Conservation (phyloP, 2,797 vertebrate genomes). For the Acropternis orthonyx region DNA sequence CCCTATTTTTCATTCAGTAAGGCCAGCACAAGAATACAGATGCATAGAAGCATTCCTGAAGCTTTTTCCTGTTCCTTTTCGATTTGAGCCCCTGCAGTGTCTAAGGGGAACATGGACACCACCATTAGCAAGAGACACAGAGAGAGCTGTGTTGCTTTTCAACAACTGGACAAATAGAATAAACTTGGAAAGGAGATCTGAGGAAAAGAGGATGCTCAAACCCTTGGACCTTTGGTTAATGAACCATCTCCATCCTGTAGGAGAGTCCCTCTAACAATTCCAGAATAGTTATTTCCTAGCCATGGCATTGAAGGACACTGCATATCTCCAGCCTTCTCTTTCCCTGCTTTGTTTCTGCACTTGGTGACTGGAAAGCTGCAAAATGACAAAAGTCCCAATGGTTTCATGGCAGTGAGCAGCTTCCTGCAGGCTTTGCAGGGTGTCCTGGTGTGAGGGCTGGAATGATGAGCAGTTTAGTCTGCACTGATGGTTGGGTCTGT, state of each 20-base stretch:
- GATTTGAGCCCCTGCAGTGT: background rate
- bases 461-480: background rate
- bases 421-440: background rate
- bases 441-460: background rate
- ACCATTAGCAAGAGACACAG: background rate
- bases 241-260: background rate
- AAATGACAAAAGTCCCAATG: background rate
- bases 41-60: background rate
- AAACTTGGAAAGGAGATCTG: background rate
- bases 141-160: background rate
- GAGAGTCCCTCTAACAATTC: background rate
- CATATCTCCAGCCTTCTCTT: background rate
- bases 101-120: background rate
- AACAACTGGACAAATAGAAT: background rate
- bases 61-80: background rate
- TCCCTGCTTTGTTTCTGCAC: background rate
- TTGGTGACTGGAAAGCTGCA: background rate
- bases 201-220: background rate
- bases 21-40: background rate
- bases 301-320: background rate
- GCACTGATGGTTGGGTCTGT: fast-evolving
- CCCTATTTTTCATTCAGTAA: background rate
- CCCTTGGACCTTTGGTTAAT: background rate
- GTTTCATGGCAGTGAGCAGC: background rate
- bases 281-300: background rate